Conservation (phyloP, 2,797 vertebrate genomes). For the Tolypeutes matacus region DNA sequence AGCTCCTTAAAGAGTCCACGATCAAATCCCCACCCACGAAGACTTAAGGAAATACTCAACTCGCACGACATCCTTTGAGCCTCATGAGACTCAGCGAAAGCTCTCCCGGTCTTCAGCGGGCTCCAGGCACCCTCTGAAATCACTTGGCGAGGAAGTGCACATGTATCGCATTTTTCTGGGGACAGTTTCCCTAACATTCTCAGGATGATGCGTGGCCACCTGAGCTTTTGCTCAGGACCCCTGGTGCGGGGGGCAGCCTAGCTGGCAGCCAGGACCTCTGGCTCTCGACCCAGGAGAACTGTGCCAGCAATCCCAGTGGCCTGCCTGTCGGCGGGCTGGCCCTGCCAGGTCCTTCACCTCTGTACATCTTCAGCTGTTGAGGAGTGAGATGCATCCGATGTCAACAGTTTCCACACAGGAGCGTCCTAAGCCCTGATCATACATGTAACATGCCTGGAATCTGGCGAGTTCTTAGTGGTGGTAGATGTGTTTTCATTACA, state of each 20-base stretch:
- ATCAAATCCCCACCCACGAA: not conserved
- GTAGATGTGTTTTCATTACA: not conserved
- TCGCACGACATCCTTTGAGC: not conserved
- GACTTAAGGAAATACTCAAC: conserved; percentile 6
- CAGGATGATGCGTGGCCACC: not conserved
- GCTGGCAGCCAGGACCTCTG: not conserved
- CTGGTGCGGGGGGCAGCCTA: not conserved
- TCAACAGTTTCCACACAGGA: not conserved
- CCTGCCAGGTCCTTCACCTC: not conserved
- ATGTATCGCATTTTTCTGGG: not conserved
- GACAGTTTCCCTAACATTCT: not conserved
- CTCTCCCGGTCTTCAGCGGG: not conserved
- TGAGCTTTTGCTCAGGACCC: not conserved
- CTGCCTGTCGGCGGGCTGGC: not conserved
- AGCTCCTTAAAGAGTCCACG: not conserved
- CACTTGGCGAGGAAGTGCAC: not conserved
- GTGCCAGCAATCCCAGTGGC: not conserved
- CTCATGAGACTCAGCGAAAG: not conserved
- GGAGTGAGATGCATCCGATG: not conserved
- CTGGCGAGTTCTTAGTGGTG: not conserved
- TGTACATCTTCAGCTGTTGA: not conserved
- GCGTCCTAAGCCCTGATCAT: not conserved
- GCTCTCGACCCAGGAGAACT: not conserved
- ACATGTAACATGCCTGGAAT: not conserved
- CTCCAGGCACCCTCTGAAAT: not conserved